Evolutionary conservation across 1,140 invertebrate genomes (phyloP).

Genomic region (Drosophila suzukii): DNA sequence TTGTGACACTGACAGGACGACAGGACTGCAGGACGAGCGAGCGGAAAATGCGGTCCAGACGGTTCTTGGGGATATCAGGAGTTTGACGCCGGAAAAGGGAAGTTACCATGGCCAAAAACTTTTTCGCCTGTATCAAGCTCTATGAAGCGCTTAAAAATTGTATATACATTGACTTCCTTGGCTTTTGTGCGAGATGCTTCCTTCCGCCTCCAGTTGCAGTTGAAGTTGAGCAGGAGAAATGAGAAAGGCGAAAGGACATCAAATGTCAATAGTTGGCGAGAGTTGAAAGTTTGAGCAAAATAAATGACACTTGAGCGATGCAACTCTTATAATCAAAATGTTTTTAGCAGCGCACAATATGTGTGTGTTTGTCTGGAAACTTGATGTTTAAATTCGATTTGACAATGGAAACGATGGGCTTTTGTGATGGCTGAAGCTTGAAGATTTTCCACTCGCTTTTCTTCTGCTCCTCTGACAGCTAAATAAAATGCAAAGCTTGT

Average conservation of each 20-base stretch:
- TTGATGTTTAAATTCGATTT: conserved; percentile 24
- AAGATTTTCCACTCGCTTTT: conserved; percentile 9
- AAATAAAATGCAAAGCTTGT: conserved; percentile 48
- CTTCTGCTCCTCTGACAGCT: conserved; percentile 26
- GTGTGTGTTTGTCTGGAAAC: conserved; percentile 10
- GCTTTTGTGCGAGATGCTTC: conserved; percentile 63
- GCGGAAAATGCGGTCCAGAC: conserved; percentile 42
- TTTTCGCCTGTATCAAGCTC: conserved; percentile 56
- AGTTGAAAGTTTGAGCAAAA: conserved; percentile 73
- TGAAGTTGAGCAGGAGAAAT: conserved; percentile 2
- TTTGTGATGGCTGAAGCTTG: conserved; percentile 10
- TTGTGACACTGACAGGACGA: conserved; percentile 33
- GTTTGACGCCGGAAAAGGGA: conserved; percentile 75
- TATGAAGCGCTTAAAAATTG: conserved; percentile 78
- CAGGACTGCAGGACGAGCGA: conserved; percentile 1
- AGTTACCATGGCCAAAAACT: conserved; percentile 79
- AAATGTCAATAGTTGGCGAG: conserved; percentile 73
- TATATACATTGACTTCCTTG: conserved; percentile 79
- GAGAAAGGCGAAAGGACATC: conserved; percentile 44
- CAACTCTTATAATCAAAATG: conserved; percentile 42
- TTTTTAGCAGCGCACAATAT: conserved; percentile 20
- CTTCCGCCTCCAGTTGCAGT: conserved; percentile 39
- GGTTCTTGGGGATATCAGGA: conserved; percentile 34
- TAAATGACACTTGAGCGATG: conserved; percentile 72
- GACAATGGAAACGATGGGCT: conserved; percentile 9